phyloP scores from a whole-genome alignment of 2,113 vertebrate genomes.

The Kryptolebias marmoratus region DNA sequence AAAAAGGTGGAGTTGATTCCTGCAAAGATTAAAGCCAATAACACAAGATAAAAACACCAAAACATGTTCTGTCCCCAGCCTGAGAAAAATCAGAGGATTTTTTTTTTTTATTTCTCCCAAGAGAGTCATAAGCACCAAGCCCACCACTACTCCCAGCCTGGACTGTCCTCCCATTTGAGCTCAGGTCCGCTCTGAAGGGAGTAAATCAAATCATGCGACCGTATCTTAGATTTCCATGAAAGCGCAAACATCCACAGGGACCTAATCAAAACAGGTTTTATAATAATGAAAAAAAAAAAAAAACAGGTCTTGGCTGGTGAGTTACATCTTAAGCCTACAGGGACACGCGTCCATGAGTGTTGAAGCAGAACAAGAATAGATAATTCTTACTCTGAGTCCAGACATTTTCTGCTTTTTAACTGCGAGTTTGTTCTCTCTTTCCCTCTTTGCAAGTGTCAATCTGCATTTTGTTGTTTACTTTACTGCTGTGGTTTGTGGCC shows the following conservation, averaged over 20 bases:
- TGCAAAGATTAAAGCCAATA: neutral
- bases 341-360: neutral
- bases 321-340: neutral
- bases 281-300: neutral
- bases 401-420: neutral
- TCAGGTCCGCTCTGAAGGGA: slow-evolving; percentile 28
- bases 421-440: neutral
- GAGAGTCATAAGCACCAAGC: slow-evolving; percentile 18
- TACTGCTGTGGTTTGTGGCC: slow-evolving; percentile 44
- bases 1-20: neutral
- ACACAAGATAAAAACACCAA: neutral
- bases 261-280: slow-evolving; percentile 31
- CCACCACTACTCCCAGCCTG: neutral
- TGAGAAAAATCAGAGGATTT: slow-evolving; percentile 64
- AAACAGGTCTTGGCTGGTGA: slow-evolving; percentile 1
- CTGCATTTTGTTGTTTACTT: slow-evolving; percentile 54
- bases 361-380: neutral
- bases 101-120: slow-evolving; percentile 17
- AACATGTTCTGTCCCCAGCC: slow-evolving; percentile 10
- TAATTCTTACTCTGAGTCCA: neutral
- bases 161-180: neutral
- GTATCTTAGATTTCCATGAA: slow-evolving; percentile 11
- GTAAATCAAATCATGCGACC: slow-evolving; percentile 27
- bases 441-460: slow-evolving; percentile 29
- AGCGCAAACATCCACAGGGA: neutral